A percentile compares a stretch with the other conserved stretches of the same genome.
These are phyloP conservation scores for Cervus canadensis DNA, from an alignment of 2,113 vertebrate genomes.

Conservation along the genomic window DNA sequence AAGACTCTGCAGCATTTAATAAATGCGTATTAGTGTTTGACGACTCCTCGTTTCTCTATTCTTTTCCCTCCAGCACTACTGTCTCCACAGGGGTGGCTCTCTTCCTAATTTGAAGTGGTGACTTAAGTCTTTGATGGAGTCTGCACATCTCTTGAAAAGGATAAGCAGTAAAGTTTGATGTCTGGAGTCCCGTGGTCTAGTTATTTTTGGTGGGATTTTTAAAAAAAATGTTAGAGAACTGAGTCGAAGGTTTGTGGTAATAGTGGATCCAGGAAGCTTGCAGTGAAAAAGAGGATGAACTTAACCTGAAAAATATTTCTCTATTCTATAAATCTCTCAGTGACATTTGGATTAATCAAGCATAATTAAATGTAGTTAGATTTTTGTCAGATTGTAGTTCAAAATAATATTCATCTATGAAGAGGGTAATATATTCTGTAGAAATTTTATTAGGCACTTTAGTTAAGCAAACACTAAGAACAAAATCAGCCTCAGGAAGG, in stretches of 20 bases:
- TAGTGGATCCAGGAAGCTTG: not conserved
- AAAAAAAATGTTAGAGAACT: not conserved
- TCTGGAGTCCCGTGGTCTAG: not conserved
- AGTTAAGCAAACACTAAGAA: conserved; percentile 73
- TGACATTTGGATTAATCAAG: conserved; percentile 75
- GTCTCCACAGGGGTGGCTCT: not conserved
- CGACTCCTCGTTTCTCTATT: not conserved
- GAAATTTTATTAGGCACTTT: conserved; percentile 75
- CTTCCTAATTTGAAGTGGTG: not conserved
- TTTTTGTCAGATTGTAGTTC: conserved; percentile 74
- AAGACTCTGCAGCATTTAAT: not conserved
- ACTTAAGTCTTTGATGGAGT: rapidly evolving
- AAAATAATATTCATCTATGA: conserved; percentile 72
- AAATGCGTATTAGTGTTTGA: not conserved
- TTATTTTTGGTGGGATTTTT: not conserved
- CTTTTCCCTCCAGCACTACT: not conserved
- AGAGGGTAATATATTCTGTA: conserved; percentile 75
- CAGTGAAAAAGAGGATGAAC: conserved; percentile 46
- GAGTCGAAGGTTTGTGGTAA: not conserved
- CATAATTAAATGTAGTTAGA: conserved; percentile 74
- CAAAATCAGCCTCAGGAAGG: conserved; percentile 74
- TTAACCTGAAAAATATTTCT: conserved; percentile 57
- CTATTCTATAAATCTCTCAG: conserved; percentile 67
- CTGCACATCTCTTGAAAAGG: not conserved
- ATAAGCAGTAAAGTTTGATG: not conserved